Percentiles rank a stretch among this genome's conserved stretches.
Evolutionary conservation across 2,888 invertebrate genomes (phyloP).

Genomic region (Unio pictorum): DNA sequence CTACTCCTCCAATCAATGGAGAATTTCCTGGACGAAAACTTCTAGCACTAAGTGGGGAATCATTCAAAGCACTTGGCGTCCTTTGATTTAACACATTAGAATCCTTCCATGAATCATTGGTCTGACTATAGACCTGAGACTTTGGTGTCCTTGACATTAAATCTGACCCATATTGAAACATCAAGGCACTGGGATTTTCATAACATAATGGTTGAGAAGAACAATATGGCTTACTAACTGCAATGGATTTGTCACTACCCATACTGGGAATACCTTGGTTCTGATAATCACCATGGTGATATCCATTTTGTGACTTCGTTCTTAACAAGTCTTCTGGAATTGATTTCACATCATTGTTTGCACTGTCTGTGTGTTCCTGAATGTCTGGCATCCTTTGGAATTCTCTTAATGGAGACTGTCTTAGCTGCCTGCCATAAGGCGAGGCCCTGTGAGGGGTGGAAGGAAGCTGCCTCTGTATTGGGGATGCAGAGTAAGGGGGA

Average conservation of each 20-base stretch:
- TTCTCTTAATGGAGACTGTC: slow-evolving; percentile 37
- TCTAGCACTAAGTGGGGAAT: slow-evolving; percentile 24
- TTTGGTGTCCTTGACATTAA: slow-evolving; percentile 13
- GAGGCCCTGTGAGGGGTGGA: slow-evolving; percentile 42
- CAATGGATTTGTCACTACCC: slow-evolving; percentile 12
- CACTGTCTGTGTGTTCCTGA: slow-evolving; percentile 30
- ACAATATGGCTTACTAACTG: slow-evolving; percentile 2
- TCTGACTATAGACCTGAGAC: slow-evolving; percentile 27
- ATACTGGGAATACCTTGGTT: slow-evolving; percentile 1
- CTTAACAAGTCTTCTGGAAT: slow-evolving; percentile 12
- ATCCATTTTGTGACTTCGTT: slow-evolving; percentile 35
- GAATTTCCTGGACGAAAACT: slow-evolving; percentile 35
- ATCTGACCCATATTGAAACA: no score
- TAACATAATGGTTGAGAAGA: no score
- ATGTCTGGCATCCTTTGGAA: slow-evolving; percentile 36
- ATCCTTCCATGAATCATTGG: slow-evolving; percentile 36
- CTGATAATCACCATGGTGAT: slow-evolving; percentile 17
- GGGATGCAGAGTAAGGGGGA: slow-evolving; percentile 48
- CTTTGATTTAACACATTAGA: slow-evolving; percentile 39
- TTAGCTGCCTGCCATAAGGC: slow-evolving; percentile 33
- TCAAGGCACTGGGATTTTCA: slow-evolving; percentile 18
- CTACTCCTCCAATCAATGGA: slow-evolving; percentile 21
- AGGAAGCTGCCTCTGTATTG: slow-evolving; percentile 36
- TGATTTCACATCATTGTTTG: no score
- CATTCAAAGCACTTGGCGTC: slow-evolving; percentile 19